phyloP scores from a whole-genome alignment of 2,888 invertebrate genomes.

The Sycophila texana region DNA sequence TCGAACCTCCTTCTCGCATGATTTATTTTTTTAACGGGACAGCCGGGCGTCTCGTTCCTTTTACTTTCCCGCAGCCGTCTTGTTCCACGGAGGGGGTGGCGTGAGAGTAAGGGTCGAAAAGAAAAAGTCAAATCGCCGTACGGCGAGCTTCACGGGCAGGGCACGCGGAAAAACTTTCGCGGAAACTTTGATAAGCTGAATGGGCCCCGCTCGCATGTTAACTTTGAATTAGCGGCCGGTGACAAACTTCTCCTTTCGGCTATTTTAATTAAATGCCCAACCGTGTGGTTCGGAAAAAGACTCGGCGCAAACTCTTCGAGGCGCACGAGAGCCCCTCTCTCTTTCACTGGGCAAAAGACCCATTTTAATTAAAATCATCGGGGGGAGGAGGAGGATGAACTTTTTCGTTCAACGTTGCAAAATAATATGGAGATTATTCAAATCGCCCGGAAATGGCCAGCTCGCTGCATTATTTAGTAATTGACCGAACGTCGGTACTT shows the following conservation, averaged over 20 bases:
- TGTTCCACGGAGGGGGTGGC: not conserved
- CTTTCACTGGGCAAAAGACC: not conserved
- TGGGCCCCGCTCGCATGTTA: not conserved
- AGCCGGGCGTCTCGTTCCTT: not conserved
- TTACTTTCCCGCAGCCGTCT: not conserved
- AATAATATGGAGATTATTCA: no score
- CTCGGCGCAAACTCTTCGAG: not conserved
- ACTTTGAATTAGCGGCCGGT: conserved; percentile 36
- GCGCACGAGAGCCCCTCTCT: no score
- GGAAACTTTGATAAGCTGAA: conserved; percentile 6
- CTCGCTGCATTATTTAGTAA: no score
- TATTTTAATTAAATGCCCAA: conserved; percentile 38
- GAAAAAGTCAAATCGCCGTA: conserved; percentile 16
- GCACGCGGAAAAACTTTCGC: conserved; percentile 24
- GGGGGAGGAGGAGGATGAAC: no score
- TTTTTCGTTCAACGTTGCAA: no score
- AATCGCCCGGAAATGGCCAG: no score
- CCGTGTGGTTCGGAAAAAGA: not conserved
- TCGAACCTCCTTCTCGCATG: not conserved
- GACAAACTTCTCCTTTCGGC: conserved; percentile 40
- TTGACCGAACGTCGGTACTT: no score
- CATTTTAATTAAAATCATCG: no score
- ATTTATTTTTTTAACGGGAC: not conserved
- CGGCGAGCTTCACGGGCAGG: not conserved
- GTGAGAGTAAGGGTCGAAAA: not conserved